Base-by-base conservation (phyloP, 2,113 vertebrate genomes). In the Seriola aureovittata region DNA sequence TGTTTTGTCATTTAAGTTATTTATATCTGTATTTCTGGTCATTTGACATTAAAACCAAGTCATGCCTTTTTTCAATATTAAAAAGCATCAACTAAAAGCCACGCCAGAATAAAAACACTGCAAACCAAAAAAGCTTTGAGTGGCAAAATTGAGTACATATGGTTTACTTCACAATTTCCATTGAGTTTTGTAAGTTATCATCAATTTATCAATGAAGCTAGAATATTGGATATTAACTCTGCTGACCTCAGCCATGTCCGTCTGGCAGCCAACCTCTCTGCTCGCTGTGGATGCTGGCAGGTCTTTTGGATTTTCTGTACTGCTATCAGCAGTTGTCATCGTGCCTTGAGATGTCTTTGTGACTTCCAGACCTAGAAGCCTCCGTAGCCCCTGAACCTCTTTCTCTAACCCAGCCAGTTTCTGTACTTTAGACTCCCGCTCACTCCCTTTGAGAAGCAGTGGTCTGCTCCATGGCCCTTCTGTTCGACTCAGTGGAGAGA, bases 391-490 rank as follows among this genome's bases (percentile, higher is more conserved):
- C 57, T 93, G 84, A 14, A 87, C 82, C 73, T 95, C 93, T 40
- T 84, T 91, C 77, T 95, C 93, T 44, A 95, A 72, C 14, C 25
- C 69, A 1, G 84, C 85, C 62, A 95, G 85, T 74, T 68, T 94
- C 64, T 88, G 87, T 8, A 73, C 2, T 17, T 91, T 84, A 3
- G 77, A 72, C 1, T 87, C 87, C 0, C 54, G 42, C 32, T 94
- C 91, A 0, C 50, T 67, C 11, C 67, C 81, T 8, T 92, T 89
- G 0, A 73, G 25, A n/a, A 81, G 62, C 75, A 82, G 75, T 1
- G 71, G 16, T 8, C 75, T 63, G 48, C 65, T 71, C 9, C 40
- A 11, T 4, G 40, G 79, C 17, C 68, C 77, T 17, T 89, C 87
- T 6, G 84, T 74, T 21, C 81, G 81, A 70, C 91, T 94, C 71